A percentile compares a stretch with the other conserved stretches of the same genome.
Evolutionary conservation across 2,888 invertebrate species (phyloP).

Genomic region (Agrotis puta): DNA sequence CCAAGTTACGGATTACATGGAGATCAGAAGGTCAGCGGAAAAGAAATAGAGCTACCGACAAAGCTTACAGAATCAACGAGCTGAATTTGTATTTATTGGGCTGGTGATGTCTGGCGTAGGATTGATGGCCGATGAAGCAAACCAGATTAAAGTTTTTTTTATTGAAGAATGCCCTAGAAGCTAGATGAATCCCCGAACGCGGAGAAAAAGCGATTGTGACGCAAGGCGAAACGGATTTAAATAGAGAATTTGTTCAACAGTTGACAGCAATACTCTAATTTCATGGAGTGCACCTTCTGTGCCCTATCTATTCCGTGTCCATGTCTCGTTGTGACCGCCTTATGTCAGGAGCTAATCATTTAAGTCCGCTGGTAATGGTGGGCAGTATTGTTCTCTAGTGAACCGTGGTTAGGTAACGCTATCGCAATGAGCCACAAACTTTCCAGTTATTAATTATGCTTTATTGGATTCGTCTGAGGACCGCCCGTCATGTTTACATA

Average conservation of each 20-base stretch:
- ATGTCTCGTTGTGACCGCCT: conserved; percentile 79
- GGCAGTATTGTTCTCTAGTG: conserved; percentile 77
- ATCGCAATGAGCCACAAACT: conserved; percentile 76
- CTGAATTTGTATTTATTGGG: no score
- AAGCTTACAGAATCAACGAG: background rate
- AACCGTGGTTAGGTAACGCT: conserved; percentile 65
- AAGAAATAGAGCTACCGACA: no score
- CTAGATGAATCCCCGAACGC: no score
- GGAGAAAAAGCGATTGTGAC: no score
- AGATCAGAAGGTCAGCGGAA: conserved; percentile 2
- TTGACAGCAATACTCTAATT: no score
- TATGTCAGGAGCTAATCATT: conserved; percentile 86
- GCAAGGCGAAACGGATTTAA: no score
- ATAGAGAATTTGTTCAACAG: no score
- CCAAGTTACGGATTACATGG: conserved; percentile 34
- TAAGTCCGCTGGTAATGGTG: conserved; percentile 75
- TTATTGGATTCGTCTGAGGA: conserved; percentile 73
- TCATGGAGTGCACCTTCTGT: conserved; percentile 17
- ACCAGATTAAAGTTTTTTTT: no score
- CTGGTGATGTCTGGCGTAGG: no score
- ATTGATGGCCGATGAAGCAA: no score
- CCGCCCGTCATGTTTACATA: conserved; percentile 75
- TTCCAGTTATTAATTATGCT: conserved; percentile 85
- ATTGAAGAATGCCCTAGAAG: no score
- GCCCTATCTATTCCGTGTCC: conserved; percentile 8